These are phyloP conservation scores for Diorhabda carinulata DNA, from an alignment of 1,140 invertebrate species.

Conservation along the genomic window DNA sequence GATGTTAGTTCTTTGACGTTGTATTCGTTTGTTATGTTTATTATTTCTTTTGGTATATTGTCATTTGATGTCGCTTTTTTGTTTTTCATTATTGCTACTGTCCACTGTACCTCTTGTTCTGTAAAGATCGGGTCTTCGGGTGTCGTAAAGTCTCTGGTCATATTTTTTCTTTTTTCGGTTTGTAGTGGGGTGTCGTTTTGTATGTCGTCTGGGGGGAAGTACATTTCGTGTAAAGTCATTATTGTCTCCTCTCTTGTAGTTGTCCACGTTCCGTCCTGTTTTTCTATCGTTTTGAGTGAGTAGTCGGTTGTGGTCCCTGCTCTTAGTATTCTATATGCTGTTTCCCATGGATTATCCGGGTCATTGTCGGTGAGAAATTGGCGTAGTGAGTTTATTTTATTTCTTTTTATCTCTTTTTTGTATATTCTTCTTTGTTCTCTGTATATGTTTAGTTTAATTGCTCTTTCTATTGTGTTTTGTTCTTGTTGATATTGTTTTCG, in stretches of 20 bases:
- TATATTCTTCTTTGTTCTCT: neutral
- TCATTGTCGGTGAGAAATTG: neutral
- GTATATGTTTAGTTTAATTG: neutral
- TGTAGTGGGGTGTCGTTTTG: too few relatives aligned
- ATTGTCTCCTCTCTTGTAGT: too few relatives aligned
- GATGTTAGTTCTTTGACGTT: neutral
- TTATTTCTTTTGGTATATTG: neutral
- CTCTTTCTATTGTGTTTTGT: neutral
- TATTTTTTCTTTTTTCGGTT: too few relatives aligned
- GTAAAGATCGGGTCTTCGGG: too few relatives aligned
- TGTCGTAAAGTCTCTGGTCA: too few relatives aligned
- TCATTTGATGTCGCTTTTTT: neutral
- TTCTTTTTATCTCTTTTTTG: neutral
- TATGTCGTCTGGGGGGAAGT: too few relatives aligned
- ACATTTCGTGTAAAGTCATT: too few relatives aligned
- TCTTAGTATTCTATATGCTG: neutral
- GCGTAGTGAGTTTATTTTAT: neutral
- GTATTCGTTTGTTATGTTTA: neutral
- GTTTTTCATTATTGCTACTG: neutral
- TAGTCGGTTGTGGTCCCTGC: neutral
- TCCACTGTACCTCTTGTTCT: neutral
- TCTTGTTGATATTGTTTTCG: neutral
- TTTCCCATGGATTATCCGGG: neutral
- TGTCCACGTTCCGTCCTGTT: neutral
- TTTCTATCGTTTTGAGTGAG: neutral